A percentile compares a stretch with the other conserved stretches of the same genome.
phyloP scores from a whole-genome alignment of 2,113 vertebrate species.

The Hoplias malabaricus region DNA sequence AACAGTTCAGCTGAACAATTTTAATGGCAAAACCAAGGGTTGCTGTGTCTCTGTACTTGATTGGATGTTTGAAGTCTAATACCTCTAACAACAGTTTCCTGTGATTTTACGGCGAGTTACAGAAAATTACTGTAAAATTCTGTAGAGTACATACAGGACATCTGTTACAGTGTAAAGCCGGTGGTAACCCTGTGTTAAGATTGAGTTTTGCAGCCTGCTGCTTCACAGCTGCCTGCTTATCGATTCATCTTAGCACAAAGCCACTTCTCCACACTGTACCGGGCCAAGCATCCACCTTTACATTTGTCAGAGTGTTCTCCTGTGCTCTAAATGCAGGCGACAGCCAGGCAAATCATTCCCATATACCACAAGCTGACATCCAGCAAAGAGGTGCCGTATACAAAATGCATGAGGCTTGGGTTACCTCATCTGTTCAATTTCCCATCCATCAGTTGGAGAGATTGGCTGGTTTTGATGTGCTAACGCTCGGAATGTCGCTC shows the following conservation, averaged over 20 bases:
- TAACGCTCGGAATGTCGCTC: constrained; percentile 71
- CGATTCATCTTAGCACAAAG: constrained; percentile 61
- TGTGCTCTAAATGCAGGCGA: constrained; percentile 57
- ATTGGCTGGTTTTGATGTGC: constrained; percentile 74
- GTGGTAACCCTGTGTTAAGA: constrained; percentile 1
- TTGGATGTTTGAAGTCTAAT: too few relatives aligned
- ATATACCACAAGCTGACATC: constrained; percentile 54
- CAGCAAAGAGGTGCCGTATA: constrained; percentile 61
- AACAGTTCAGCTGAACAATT: too few relatives aligned
- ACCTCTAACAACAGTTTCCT: too few relatives aligned
- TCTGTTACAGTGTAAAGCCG: not conserved
- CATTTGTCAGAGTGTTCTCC: constrained; percentile 62
- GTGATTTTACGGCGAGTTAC: too few relatives aligned
- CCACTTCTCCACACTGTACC: constrained; percentile 58
- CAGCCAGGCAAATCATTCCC: constrained; percentile 54
- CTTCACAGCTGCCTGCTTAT: constrained; percentile 26
- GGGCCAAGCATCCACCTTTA: constrained; percentile 62
- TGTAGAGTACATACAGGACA: too few relatives aligned
- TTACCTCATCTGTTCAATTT: constrained; percentile 79
- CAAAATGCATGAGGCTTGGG: constrained; percentile 75
- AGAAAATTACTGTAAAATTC: too few relatives aligned
- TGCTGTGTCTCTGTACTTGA: too few relatives aligned
- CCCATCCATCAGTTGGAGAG: constrained; percentile 71
- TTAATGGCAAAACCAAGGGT: too few relatives aligned
- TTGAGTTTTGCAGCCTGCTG: constrained; percentile 15